Evolutionary conservation across 2,113 vertebrate species (phyloP).

Genomic region (Sterna hirundo): DNA sequence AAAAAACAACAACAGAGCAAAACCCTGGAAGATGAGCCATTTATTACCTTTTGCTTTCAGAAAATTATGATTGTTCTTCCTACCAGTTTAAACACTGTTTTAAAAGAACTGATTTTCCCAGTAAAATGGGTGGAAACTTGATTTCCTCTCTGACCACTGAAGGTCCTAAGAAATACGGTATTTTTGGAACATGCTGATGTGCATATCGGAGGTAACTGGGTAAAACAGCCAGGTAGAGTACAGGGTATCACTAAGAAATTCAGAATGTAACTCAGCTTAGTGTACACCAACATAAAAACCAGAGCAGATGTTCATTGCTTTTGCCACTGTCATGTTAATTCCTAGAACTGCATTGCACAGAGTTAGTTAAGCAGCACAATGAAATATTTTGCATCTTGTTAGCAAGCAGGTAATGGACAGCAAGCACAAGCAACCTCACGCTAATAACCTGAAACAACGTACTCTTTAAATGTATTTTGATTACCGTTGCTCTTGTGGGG

Average conservation of each 20-base stretch:
- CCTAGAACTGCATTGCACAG: not conserved
- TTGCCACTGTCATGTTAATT: not conserved
- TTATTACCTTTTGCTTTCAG: not conserved
- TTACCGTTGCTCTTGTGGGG: not conserved
- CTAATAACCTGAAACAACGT: not conserved
- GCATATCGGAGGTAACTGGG: not conserved
- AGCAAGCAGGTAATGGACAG: not conserved
- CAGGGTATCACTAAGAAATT: not conserved
- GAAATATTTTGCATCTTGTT: not conserved
- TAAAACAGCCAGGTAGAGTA: not conserved
- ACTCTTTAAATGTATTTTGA: not conserved
- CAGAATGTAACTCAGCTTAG: not conserved
- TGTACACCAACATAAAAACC: not conserved
- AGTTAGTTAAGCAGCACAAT: not conserved
- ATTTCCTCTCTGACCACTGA: not conserved
- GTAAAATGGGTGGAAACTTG: not conserved
- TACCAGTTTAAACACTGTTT: not conserved
- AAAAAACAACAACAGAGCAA: not conserved
- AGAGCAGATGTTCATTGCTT: not conserved
- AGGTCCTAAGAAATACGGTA: not conserved
- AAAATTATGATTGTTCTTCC: not conserved
- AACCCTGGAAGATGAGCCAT: not conserved
- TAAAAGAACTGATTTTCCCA: not conserved
- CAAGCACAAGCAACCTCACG: not conserved
- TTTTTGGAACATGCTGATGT: not conserved